These are phyloP conservation scores for Dendronephthya gigantea DNA, from an alignment of 64 coral and sea anemone species.

Conservation along the genomic window DNA sequence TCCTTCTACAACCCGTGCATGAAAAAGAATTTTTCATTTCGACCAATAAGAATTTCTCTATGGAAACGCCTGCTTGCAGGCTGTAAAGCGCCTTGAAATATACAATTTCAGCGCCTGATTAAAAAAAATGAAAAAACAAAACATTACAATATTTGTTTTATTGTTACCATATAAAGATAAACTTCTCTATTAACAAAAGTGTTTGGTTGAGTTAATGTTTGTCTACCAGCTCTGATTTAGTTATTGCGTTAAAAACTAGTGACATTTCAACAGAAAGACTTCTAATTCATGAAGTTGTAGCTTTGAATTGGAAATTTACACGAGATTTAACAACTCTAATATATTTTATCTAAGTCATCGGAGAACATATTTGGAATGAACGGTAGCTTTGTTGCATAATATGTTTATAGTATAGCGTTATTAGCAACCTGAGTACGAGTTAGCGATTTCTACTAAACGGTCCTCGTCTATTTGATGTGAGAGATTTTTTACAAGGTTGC, in stretches of 20 bases:
- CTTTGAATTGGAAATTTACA: background rate
- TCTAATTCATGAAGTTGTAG: background rate
- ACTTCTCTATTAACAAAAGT: background rate
- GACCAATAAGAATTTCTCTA: too few relatives aligned
- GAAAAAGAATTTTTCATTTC: too few relatives aligned
- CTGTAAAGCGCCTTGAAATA: too few relatives aligned
- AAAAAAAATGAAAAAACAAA: background rate
- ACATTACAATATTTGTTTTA: background rate
- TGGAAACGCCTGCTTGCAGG: too few relatives aligned
- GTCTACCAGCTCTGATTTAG: background rate
- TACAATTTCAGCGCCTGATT: background rate
- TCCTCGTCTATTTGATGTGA: background rate
- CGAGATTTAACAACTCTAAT: background rate
- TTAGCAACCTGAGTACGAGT: background rate
- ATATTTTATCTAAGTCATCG: background rate
- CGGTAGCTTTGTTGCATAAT: too few relatives aligned
- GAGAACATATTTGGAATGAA: too few relatives aligned
- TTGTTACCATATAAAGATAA: slow-evolving; percentile 9
- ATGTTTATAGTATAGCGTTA: background rate
- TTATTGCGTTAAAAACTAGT: background rate
- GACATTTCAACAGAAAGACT: background rate
- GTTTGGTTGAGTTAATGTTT: background rate
- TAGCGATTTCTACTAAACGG: background rate
- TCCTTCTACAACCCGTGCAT: too few relatives aligned
- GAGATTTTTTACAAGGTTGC: background rate